These are phyloP conservation scores for Thermophis baileyi DNA, from an alignment of 2,113 vertebrate species.

Conservation along the genomic window DNA sequence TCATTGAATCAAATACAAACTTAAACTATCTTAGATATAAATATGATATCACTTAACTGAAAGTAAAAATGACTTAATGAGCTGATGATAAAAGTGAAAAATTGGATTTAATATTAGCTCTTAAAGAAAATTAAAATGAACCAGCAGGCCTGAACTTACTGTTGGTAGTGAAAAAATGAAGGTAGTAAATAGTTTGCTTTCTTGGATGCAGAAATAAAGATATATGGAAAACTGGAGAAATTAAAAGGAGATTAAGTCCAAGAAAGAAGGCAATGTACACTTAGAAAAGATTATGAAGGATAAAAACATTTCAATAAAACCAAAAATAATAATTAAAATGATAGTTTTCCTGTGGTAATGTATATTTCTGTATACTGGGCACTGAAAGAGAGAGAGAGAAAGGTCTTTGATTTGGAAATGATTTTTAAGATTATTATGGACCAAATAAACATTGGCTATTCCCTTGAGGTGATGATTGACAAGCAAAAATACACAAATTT, in stretches of 20 bases:
- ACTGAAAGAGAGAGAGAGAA: neutral
- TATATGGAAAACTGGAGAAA: neutral
- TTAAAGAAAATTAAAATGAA: neutral
- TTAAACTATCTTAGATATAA: neutral
- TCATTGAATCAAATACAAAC: neutral
- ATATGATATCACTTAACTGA: neutral
- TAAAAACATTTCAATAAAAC: neutral
- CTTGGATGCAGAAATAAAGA: neutral
- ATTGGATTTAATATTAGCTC: neutral
- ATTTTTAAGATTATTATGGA: neutral
- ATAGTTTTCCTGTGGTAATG: neutral
- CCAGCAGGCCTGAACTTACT: neutral
- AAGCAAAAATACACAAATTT: neutral
- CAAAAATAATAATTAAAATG: neutral
- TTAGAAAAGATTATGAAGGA: neutral
- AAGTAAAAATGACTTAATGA: neutral
- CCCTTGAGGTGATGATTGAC: neutral
- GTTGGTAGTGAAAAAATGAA: neutral
- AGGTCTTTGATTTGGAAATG: neutral
- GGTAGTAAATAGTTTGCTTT: neutral
- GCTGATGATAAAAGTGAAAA: neutral
- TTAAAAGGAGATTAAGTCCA: neutral
- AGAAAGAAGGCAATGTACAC: neutral
- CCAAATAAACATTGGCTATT: neutral
- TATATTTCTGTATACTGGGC: neutral